Evolutionary conservation across 2,797 vertebrate genomes (phyloP).

Genomic region (Diplodus puntazzo): DNA sequence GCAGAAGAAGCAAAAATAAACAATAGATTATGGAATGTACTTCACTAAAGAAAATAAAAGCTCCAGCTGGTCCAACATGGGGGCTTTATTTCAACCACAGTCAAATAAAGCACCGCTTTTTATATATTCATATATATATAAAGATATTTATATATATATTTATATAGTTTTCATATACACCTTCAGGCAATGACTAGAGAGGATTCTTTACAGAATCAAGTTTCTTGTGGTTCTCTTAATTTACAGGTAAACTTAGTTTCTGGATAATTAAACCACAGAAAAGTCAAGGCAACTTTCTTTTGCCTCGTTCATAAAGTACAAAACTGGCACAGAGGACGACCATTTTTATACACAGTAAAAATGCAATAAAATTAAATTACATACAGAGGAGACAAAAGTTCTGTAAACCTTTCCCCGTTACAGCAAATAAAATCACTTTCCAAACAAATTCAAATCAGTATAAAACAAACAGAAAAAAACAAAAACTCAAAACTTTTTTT

Average conservation of each 20-base stretch:
- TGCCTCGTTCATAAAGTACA: slow-evolving; percentile 96
- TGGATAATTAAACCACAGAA: slow-evolving; percentile 95
- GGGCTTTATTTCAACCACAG: slow-evolving; percentile 99
- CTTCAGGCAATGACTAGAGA: slow-evolving; percentile 98
- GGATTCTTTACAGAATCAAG: slow-evolving; percentile 99
- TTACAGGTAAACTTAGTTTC: slow-evolving; percentile 98
- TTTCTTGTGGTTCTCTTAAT: slow-evolving; percentile 98
- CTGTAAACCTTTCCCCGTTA: slow-evolving; percentile 93
- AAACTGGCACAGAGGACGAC: slow-evolving; percentile 98
- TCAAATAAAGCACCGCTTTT: slow-evolving; percentile 97
- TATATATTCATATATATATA: slow-evolving; percentile 81
- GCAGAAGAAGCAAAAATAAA: slow-evolving; percentile 81
- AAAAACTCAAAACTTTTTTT: slow-evolving; percentile 70
- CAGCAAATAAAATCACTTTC: slow-evolving; percentile 94
- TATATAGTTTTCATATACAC: slow-evolving; percentile 93
- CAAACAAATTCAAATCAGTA: slow-evolving; percentile 91
- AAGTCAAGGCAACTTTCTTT: slow-evolving; percentile 90
- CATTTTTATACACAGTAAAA: slow-evolving; percentile 99
- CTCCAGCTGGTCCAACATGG: slow-evolving; percentile 97
- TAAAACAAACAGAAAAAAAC: slow-evolving; percentile 80
- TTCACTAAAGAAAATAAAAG: slow-evolving; percentile 95
- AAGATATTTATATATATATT: slow-evolving; percentile 81
- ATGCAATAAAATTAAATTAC: slow-evolving; percentile 99
- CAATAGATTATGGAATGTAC: slow-evolving; percentile 86
- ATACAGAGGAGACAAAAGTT: slow-evolving; percentile 85